These are phyloP conservation scores for Gavialis gangeticus DNA, from an alignment of 2,113 vertebrate species.

Conservation along the genomic window DNA sequence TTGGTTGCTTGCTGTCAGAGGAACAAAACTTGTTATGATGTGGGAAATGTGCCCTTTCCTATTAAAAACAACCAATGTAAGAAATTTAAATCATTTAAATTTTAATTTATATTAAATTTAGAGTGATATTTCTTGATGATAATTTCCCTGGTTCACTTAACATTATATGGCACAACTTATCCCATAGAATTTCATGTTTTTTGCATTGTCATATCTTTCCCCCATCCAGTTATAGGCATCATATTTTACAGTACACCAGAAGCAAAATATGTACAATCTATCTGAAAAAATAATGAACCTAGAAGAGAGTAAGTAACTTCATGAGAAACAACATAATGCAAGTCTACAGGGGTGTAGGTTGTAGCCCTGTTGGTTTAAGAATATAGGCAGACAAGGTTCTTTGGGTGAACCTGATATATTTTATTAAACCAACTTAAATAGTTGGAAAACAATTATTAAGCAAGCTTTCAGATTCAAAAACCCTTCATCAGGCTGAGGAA, in stretches of 20 bases:
- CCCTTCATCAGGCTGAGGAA: too few relatives aligned
- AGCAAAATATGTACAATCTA: not conserved
- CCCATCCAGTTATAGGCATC: not conserved
- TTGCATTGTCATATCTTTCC: not conserved
- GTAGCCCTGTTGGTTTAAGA: too few relatives aligned
- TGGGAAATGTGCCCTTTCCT: not conserved
- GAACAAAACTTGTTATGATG: constrained; percentile 13
- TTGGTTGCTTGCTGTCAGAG: not conserved
- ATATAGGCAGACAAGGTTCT: too few relatives aligned
- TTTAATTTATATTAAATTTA: not conserved
- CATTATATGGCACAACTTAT: not conserved
- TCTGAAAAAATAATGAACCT: not conserved
- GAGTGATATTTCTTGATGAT: not conserved
- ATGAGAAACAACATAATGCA: not conserved
- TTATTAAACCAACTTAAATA: too few relatives aligned
- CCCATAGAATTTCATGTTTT: not conserved
- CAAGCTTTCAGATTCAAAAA: too few relatives aligned
- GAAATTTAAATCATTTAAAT: not conserved
- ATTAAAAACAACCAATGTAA: not conserved
- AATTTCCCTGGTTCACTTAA: not conserved
- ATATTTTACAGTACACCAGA: not conserved
- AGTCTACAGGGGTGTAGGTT: not conserved
- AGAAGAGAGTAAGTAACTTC: not conserved
- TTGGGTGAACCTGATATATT: too few relatives aligned
- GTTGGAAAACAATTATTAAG: too few relatives aligned